A percentile compares a stretch with the other conserved stretches of the same genome.
Conservation (phyloP, 2,113 vertebrate species). For the Mastomys natalensis region DNA sequence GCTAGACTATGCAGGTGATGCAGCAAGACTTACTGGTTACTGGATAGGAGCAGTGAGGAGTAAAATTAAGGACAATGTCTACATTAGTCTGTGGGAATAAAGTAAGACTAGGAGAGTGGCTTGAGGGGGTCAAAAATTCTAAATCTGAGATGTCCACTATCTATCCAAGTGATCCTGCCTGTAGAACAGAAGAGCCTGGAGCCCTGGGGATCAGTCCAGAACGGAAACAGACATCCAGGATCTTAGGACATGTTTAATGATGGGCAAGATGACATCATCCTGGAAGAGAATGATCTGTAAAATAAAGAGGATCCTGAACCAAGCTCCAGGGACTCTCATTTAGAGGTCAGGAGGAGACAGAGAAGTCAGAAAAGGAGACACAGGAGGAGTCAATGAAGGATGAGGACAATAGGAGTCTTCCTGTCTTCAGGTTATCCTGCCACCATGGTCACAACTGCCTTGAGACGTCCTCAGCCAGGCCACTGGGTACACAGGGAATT, state of each 20-base stretch:
- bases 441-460: not conserved
- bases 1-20: not conserved
- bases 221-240: slow-evolving; percentile 4
- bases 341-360: not conserved
- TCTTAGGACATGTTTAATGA: not conserved
- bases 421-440: not conserved
- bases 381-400: too few species aligned
- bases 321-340: not conserved
- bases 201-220: not conserved
- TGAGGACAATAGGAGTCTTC: not conserved
- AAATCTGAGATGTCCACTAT: not conserved
- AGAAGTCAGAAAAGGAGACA: not conserved
- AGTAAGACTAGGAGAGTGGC: not conserved
- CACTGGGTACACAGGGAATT: rapidly evolving
- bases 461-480: not conserved
- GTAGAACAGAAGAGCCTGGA: not conserved
- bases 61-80: not conserved
- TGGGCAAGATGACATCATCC: not conserved
- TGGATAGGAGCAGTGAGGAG: not conserved
- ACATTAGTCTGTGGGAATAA: not conserved
- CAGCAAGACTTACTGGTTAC: not conserved
- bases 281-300: not conserved
- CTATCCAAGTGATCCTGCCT: not conserved
- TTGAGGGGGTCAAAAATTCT: not conserved
- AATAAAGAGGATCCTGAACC: not conserved